Evolutionary conservation across 2,888 invertebrate species (phyloP), one percentile per base, ranked within the genome.

Genomic region (Himalopsyche japonica): DNA sequence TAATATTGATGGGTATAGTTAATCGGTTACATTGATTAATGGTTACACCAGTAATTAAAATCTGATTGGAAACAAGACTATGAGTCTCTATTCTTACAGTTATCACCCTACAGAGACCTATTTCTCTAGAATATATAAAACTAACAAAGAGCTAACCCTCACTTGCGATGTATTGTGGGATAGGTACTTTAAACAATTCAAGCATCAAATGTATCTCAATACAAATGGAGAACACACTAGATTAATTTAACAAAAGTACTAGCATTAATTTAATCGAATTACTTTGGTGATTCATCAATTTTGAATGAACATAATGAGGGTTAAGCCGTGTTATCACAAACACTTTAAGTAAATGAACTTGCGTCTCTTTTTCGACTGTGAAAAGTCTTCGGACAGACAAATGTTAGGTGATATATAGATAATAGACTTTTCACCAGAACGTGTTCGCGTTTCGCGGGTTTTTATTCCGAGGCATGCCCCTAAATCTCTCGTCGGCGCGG

Each of bases 401-500:
- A 7, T 57, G 57, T 57, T 15, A 20, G 12, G 27, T 24, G 15
- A 70, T 70, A 70, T 30, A 70, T 27, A 70, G 70, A 24, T 30
- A 15, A 30, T 12, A 0, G 27, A 27, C n/a, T 43, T 18, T 82
- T 78, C 79, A 82, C 82, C 82, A 82, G 24, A 83, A 83, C 32
- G 49, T 82, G 79, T 82, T 82, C 34, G 77, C 76, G 57, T 83
- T 83, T 12, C 83, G 76, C n/a, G 48, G 80, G 12, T 70, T 70
- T 70, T 70, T 70, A 70, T 70, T 70, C 76, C 83, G 83, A 32
- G 76, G 76, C 34, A 48, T 37, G 0, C 90, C 91, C 82, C 92
- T 92, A 85, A 89, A 91, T 32, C 91, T 89, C 10, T 92, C 92
- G 43, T 92, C 92, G 0, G 88, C 86, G 20, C 49, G 5, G 1